Evolutionary conservation across 2,797 vertebrate species (phyloP).

Genomic region (Odontamblyopus rebecca): DNA sequence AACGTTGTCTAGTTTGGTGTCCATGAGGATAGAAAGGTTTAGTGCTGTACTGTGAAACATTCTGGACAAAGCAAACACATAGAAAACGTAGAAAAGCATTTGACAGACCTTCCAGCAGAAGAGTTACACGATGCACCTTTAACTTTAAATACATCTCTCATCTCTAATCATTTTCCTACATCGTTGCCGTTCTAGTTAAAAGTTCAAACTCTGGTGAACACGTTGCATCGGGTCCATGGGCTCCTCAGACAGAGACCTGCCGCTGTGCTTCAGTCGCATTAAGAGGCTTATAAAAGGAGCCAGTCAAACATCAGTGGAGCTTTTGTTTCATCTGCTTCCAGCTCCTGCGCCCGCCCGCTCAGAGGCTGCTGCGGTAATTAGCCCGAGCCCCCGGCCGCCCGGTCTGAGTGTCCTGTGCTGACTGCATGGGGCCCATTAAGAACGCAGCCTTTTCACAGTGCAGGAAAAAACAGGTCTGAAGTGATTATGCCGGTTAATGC

Average conservation of each 20-base stretch:
- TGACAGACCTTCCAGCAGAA: no score
- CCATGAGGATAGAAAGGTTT: no score
- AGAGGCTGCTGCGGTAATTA: constrained; percentile 68
- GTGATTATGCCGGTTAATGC: constrained; percentile 33
- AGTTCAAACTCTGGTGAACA: not conserved
- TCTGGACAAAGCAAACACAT: no score
- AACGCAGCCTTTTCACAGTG: constrained; percentile 33
- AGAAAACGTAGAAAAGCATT: no score
- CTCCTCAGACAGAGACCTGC: constrained; percentile 34
- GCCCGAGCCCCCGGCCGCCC: constrained; percentile 44
- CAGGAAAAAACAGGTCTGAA: constrained; percentile 38
- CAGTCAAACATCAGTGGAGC: constrained; percentile 18
- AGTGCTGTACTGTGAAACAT: no score
- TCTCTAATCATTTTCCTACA: not conserved
- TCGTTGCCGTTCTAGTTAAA: not conserved
- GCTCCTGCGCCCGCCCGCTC: constrained; percentile 35
- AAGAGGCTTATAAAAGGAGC: constrained; percentile 60
- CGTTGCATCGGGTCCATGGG: no score
- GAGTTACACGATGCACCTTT: no score
- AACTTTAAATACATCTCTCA: not conserved
- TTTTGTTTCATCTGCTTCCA: constrained; percentile 76
- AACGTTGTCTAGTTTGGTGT: no score
- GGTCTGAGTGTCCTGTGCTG: constrained; percentile 61
- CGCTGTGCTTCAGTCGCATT: constrained; percentile 55
- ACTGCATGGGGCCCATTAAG: constrained; percentile 70